phyloP scores from a whole-genome alignment of 2,797 vertebrate genomes.

The Macropus fuliginosus region DNA sequence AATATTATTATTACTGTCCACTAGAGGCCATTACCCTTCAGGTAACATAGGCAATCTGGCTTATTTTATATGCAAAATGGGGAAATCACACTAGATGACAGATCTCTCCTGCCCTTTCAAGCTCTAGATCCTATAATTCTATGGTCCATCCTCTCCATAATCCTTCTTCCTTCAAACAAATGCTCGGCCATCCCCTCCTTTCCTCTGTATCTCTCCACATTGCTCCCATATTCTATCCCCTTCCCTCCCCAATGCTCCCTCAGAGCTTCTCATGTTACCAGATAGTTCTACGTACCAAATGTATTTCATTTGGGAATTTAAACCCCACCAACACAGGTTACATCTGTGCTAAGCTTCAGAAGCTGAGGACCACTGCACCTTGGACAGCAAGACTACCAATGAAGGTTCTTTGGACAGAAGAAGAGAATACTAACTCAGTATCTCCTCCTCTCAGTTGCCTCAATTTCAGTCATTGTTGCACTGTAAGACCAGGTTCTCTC shows the following conservation, averaged over 20 bases:
- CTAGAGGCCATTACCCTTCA: not conserved
- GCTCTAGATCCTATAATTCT: not conserved
- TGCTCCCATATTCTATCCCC: not conserved
- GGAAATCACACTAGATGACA: not conserved
- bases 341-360: not conserved
- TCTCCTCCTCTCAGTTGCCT: not conserved
- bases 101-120: not conserved
- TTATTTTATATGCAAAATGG: not conserved
- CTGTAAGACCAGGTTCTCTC: constrained; percentile 61
- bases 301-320: not conserved
- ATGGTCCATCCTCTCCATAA: not conserved
- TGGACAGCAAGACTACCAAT: not conserved
- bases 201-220: not conserved
- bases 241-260: not conserved
- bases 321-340: not conserved
- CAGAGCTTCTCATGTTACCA: not conserved
- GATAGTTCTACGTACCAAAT: too few species aligned
- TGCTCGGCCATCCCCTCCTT: not conserved
- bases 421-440: too few species aligned
- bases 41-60: not conserved
- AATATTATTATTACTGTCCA: not conserved
- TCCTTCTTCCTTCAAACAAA: not conserved
- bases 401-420: not conserved
- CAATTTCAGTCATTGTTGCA: constrained; percentile 53
- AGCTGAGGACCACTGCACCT: not conserved